Evolutionary conservation across 1,140 invertebrate genomes (phyloP), one percentile per base, ranked within the genome.

Genomic region (Nasonia vitripennis): DNA sequence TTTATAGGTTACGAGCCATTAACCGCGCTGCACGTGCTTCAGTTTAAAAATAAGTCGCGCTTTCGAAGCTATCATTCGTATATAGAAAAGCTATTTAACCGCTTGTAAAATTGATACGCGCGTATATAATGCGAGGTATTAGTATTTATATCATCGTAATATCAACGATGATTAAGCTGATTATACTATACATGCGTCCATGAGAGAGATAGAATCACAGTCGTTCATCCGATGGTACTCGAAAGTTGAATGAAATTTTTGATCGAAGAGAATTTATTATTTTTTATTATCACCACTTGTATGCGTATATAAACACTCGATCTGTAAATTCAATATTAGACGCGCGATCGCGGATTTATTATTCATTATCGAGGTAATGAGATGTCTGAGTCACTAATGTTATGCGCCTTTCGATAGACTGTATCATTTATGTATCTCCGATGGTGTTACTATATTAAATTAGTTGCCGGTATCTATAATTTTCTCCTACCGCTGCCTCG

Each of bases 1-100:
- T 84, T 84, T 84, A 84, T 84, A 84, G 83, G 83, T 78, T 84
- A 79, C 83, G 75, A 84, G 75, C 75, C 83, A 79, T 84, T 84
- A 79, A 79, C 62, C 83, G 67, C 45, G 45, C 74, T 23, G 83
- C 83, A 84, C 83, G 83, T 84, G 83, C 75, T 73, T 45, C 77
- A 70, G 75, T 70, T 45, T 84, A 79, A 79, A 84, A 84, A 84
- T 84, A 79, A 84, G 62, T 79, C 62, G 45, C 62, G 14, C 77
- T 51, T 70, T 71, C n/a, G 75, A 68, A 48, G 82, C 41, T n/a
- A 84, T 81, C 71, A 75, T 41, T 41, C 62, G 14, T 27, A 41
- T 73, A 62, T 48, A 82, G 45, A 74, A 62, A 82, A 75, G 41
- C 7, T 34, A 41, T 17, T 75, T 23, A 62, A 75, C 75, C 71